phyloP scores from a whole-genome alignment of 2,797 vertebrate species.

The Argya squamiceps region DNA sequence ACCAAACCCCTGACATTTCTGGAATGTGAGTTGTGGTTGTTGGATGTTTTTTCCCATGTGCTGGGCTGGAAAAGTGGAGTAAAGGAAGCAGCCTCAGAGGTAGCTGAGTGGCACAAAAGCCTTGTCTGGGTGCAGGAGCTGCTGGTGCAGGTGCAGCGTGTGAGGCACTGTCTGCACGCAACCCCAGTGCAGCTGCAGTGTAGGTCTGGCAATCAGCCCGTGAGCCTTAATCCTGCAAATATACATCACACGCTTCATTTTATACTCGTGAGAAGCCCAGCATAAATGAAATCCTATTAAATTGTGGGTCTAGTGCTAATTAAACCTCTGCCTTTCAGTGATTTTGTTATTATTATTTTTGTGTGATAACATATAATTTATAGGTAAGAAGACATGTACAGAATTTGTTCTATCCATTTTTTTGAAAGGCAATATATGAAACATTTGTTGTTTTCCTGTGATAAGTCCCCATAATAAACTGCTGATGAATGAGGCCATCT shows the following conservation, averaged over 20 bases:
- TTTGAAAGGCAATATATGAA: conserved; percentile 1
- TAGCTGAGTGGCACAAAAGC: not conserved
- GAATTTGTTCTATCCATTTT: not conserved
- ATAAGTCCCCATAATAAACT: not conserved
- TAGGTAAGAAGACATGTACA: not conserved
- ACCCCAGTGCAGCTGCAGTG: not conserved
- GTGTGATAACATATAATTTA: not conserved
- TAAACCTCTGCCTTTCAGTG: conserved; percentile 34
- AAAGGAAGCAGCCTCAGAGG: not conserved
- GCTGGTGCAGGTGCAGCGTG: not conserved
- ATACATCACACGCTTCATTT: not conserved
- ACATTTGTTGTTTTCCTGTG: not conserved
- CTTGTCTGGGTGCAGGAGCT: not conserved
- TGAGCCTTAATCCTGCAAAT: conserved; percentile 8
- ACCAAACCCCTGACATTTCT: not conserved
- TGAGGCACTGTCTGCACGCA: not conserved
- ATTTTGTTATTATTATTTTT: not conserved
- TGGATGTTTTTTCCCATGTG: not conserved
- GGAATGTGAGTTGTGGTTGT: not conserved
- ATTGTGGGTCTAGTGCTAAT: not conserved
- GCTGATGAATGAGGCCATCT: not conserved
- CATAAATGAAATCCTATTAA: conserved; percentile 32
- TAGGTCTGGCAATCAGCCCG: conserved; percentile 22
- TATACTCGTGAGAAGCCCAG: conserved; percentile 13
- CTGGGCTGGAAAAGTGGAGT: not conserved